Evolutionary conservation across 2,113 vertebrate species (phyloP).

Genomic region (Cricetomys ansorgei): DNA sequence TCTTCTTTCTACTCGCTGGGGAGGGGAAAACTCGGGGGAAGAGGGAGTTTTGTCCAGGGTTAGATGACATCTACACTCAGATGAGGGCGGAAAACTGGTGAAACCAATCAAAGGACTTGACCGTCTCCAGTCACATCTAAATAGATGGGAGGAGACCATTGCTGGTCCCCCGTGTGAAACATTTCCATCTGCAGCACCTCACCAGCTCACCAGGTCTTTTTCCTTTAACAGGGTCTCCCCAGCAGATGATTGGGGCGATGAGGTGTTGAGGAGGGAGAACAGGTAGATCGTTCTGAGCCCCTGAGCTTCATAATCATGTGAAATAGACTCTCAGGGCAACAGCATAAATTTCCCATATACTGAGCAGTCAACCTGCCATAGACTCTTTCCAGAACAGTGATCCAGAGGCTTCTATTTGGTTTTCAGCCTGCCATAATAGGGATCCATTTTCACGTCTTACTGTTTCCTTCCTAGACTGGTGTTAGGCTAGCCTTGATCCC

Average conservation of each 20-base stretch:
- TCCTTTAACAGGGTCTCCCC: background rate
- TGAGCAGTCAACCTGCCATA: background rate
- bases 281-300: background rate
- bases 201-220: background rate
- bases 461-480: too few relatives aligned
- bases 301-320: background rate
- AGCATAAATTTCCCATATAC: background rate
- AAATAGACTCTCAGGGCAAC: background rate
- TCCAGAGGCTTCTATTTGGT: background rate
- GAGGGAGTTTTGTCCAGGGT: background rate
- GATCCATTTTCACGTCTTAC: background rate
- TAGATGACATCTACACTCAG: background rate
- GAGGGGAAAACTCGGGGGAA: background rate
- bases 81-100: background rate
- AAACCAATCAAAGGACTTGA: background rate
- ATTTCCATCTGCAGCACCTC: background rate
- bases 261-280: background rate
- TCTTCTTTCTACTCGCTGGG: background rate
- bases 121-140: too few relatives aligned
- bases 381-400: background rate
- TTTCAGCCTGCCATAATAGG: background rate
- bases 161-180: background rate
- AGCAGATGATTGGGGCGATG: background rate
- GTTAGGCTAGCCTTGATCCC: background rate
- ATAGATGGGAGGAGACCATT: fast-evolving